Conservation (phyloP, 2,113 vertebrate genomes). For the Labeo rohita region DNA sequence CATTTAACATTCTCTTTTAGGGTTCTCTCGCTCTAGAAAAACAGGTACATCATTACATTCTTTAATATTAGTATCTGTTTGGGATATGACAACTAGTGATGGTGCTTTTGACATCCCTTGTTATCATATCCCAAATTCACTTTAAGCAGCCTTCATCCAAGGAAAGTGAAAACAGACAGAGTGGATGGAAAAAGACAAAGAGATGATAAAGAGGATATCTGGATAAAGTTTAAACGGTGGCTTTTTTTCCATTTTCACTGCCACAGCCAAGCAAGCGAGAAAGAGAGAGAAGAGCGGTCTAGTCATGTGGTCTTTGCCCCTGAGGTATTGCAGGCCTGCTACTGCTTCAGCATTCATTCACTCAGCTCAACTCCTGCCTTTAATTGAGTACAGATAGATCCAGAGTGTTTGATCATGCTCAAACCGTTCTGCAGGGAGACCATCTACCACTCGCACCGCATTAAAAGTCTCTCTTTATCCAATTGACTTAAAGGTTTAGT, state of each 20-base stretch:
- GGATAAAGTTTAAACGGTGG: slow-evolving; percentile 42
- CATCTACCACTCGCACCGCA: not conserved
- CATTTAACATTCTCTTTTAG: not conserved
- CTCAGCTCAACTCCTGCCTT: slow-evolving; percentile 57
- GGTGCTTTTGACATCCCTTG: not conserved
- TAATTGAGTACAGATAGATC: slow-evolving; percentile 70
- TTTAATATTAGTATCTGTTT: not conserved
- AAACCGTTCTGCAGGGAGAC: slow-evolving; percentile 13
- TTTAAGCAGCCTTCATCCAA: not conserved
- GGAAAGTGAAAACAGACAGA: not conserved
- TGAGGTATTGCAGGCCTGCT: slow-evolving; percentile 47
- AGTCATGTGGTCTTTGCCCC: slow-evolving; percentile 52
- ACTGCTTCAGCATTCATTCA: slow-evolving; percentile 61
- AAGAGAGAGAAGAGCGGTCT: slow-evolving; percentile 34
- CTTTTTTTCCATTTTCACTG: slow-evolving; percentile 19
- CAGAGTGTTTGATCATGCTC: slow-evolving; percentile 23
- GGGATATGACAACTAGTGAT: not conserved
- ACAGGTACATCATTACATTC: not conserved
- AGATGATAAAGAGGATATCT: slow-evolving; percentile 42
- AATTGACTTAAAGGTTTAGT: slow-evolving; percentile 13
- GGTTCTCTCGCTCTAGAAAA: not conserved
- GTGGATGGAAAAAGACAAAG: slow-evolving; percentile 32
- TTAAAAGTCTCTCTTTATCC: slow-evolving; percentile 7
- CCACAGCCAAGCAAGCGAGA: slow-evolving; percentile 12
- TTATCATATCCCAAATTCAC: not conserved